Base-by-base conservation (phyloP, 2,113 vertebrate species). In the Xiphorhynchus elegans region DNA sequence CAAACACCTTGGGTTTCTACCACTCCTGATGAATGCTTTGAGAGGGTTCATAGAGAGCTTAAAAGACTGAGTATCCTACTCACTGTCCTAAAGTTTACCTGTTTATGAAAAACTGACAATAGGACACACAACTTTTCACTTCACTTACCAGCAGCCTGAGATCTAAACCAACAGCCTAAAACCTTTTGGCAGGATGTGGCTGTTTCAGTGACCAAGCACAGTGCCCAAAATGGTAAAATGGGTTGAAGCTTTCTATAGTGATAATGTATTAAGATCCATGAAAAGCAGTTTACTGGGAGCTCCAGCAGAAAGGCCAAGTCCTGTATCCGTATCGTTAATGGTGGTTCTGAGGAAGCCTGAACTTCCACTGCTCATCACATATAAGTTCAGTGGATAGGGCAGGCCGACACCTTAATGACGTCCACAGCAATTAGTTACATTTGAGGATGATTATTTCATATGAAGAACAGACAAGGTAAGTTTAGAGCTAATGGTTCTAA, bases 111-210 rank as follows among this genome's bases (percentile, higher is more conserved):
- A 31, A 83, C 50, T 50, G 35, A 37, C 70, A 83, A 91, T 7
- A n/a, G 80, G 89, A 93, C 59, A 68, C 7, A 39, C 58, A 95
- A 33, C 82, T 80, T 90, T 82, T 39, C 46, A 92, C 37, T 75
- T 86, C 44, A 24, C 64, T 95, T 84, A 95, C 85, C 81, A 97
- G 79, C 78, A 67, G 40, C 87, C 56, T 90, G 77, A 87, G 87
- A 67, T 20, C 94, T 90, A 93, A 90, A 89, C 81, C 88, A 82
- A 52, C 25, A 75, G 40, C 86, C 66, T 89, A 85, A 95, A 95
- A 96, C 84, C 89, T 87, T 95, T 94, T 82, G 93, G 84, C 78
- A 74, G 63, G 81, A 78, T 33, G 64, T 58, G 37, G 79, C 46
- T 64, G 46, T 69, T 95, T 58, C 37, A 58, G 59, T 59, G 78